These are phyloP conservation scores for Pseudobourletiella spinata DNA, from an alignment of 1,140 invertebrate genomes.

Conservation along the genomic window DNA sequence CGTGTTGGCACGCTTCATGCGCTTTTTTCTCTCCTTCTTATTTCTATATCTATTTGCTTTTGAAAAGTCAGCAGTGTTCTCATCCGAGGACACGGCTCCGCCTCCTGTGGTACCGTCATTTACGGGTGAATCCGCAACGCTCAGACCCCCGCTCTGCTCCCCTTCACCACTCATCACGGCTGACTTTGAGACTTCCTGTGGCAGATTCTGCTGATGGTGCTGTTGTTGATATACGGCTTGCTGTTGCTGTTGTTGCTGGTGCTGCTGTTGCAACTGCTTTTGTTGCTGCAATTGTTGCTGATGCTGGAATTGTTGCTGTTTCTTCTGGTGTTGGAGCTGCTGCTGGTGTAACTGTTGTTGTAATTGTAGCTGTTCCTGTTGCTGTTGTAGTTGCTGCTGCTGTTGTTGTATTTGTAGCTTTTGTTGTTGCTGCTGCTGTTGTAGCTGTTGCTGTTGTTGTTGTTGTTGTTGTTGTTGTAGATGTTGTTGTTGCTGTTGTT, in stretches of 20 bases:
- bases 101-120: not conserved
- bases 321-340: too few species aligned
- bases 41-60: slow-evolving; percentile 28
- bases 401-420: too few species aligned
- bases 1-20: slow-evolving; percentile 77
- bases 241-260: too few species aligned
- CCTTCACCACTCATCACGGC: not conserved
- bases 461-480: too few species aligned
- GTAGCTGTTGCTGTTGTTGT: not conserved
- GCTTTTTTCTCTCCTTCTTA: slow-evolving; percentile 52
- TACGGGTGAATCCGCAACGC: not conserved
- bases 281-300: not conserved
- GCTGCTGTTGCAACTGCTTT: not conserved
- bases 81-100: not conserved
- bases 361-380: too few species aligned
- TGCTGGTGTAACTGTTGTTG: not conserved
- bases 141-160: not conserved
- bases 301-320: not conserved
- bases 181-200: not conserved
- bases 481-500: not conserved
- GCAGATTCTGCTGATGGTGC: not conserved
- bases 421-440: not conserved
- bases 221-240: not conserved
- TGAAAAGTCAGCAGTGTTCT: not conserved
- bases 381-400: too few species aligned